phyloP scores from a whole-genome alignment of 2,113 vertebrate species.

The Cacatua alba region DNA sequence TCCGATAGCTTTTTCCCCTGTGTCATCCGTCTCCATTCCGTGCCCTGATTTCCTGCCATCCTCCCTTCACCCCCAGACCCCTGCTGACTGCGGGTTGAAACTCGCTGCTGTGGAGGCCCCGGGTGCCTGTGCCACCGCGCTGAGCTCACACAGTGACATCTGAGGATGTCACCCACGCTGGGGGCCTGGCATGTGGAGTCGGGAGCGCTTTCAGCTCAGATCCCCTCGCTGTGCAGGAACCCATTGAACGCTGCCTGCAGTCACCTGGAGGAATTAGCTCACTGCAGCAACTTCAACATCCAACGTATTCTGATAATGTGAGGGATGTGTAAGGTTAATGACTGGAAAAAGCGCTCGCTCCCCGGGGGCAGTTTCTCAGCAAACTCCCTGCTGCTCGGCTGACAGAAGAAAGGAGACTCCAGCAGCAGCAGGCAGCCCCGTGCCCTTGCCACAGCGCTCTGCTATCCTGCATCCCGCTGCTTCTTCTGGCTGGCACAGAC shows the following conservation, averaged over 20 bases:
- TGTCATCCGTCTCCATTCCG: rapidly evolving
- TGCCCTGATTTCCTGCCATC: not conserved
- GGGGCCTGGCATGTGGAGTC: constrained; percentile 6
- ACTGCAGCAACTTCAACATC: constrained; percentile 38
- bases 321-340: constrained; percentile 69
- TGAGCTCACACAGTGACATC: constrained; percentile 1
- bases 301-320: constrained; percentile 37
- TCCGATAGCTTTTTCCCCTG: not conserved
- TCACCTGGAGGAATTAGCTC: constrained; percentile 61
- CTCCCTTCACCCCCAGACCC: rapidly evolving
- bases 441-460: not conserved
- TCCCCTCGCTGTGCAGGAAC: constrained; percentile 48
- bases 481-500: not conserved
- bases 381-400: constrained; percentile 59
- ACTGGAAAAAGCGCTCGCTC: constrained; percentile 66
- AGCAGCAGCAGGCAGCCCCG: not conserved
- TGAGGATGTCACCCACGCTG: not conserved
- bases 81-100: not conserved
- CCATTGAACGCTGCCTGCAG: constrained; percentile 44
- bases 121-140: not conserved
- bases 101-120: not conserved
- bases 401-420: constrained; percentile 57
- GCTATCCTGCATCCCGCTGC: not conserved
- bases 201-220: constrained; percentile 48
- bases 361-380: constrained; percentile 60